Percentiles rank a stretch among this genome's conserved stretches.
These are phyloP conservation scores for Thunnus thynnus DNA, from an alignment of 2,113 vertebrate species.

Conservation along the genomic window DNA sequence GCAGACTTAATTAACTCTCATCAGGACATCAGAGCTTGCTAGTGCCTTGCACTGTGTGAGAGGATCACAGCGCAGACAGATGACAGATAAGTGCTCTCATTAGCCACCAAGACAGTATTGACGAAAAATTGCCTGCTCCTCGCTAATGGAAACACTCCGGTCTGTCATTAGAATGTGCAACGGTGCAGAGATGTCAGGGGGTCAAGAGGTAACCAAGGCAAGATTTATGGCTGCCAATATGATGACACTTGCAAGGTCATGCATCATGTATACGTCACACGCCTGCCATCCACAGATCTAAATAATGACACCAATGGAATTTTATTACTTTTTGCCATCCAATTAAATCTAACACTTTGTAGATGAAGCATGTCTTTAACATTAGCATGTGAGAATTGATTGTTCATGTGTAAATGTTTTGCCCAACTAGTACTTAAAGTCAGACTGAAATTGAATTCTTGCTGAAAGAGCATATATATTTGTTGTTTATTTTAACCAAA, in stretches of 20 bases:
- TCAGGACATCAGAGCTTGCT: slow-evolving; percentile 67
- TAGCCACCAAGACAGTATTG: slow-evolving; percentile 62
- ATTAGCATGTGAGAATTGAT: background rate
- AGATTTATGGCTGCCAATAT: slow-evolving; percentile 38
- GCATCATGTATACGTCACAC: background rate
- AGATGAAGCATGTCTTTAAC: background rate
- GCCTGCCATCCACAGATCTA: background rate
- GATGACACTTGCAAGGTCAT: slow-evolving; percentile 29
- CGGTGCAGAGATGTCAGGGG: slow-evolving; percentile 46
- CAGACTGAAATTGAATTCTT: too few relatives aligned
- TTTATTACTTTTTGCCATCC: slow-evolving; percentile 1
- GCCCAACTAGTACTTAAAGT: background rate
- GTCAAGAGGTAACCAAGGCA: slow-evolving; percentile 54
- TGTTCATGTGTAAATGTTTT: background rate
- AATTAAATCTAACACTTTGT: background rate
- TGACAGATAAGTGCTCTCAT: slow-evolving; percentile 76
- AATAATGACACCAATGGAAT: background rate
- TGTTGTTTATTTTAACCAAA: too few relatives aligned
- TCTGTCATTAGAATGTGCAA: slow-evolving; percentile 33
- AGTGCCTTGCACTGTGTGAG: slow-evolving; percentile 43
- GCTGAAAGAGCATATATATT: too few relatives aligned
- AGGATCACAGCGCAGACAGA: slow-evolving; percentile 65
- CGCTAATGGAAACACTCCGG: slow-evolving; percentile 24
- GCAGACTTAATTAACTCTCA: slow-evolving; percentile 80
- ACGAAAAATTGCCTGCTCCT: slow-evolving; percentile 19